Evolutionary conservation across 2,888 invertebrate species (phyloP).

Genomic region (Ennomos erosarius): DNA sequence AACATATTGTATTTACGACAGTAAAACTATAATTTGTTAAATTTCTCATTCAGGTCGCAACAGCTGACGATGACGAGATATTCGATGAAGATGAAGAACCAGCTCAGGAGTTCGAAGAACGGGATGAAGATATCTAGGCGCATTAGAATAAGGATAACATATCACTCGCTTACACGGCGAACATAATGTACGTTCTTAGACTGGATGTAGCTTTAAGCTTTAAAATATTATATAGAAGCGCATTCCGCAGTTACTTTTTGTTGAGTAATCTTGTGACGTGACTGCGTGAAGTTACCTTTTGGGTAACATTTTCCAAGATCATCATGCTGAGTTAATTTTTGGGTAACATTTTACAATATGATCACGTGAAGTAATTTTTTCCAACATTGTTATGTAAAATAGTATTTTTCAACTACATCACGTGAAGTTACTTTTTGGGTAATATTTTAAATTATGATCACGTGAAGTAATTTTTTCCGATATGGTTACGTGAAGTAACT

Average conservation of each 20-base stretch:
- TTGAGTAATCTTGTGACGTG: no score
- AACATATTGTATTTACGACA: no score
- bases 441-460: no score
- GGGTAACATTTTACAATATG: background rate
- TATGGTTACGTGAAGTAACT: no score
- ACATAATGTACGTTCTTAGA: background rate
- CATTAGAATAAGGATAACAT: background rate
- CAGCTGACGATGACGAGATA: constrained; percentile 53
- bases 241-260: no score
- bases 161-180: background rate
- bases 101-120: constrained; percentile 3
- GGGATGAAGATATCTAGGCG: background rate
- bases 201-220: background rate
- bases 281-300: no score
- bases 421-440: no score
- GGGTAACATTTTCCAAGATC: background rate
- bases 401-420: background rate
- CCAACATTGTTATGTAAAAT: no score
- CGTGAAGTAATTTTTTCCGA: no score
- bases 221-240: background rate
- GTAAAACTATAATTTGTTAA: no score
- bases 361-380: background rate
- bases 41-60: constrained; percentile 49
- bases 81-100: constrained; percentile 59
- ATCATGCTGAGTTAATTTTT: background rate